Evolutionary conservation across 2,888 invertebrate species (phyloP), one percentile per base, ranked within the genome.

Genomic region (Itoplectis maculator): DNA sequence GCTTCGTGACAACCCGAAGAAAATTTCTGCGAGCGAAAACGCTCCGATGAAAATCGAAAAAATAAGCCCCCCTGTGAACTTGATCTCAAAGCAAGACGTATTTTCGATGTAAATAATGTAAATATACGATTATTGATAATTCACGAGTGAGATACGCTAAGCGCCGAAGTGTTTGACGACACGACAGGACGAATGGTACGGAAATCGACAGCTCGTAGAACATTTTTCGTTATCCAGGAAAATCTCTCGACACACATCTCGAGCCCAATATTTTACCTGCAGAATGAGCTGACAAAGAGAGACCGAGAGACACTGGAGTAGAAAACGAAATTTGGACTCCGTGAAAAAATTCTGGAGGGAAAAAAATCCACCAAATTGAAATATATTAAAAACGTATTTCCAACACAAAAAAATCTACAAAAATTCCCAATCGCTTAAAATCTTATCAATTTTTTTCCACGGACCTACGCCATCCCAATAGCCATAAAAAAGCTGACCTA

Each of bases 51-150:
- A n/a, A 49, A 29, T 3, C 29, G 5, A 29, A 5, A 29, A 29
- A 29, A 29, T 29, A 29, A 68, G 35, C 18, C 42, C 49, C 9
- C 54, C 72, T 72, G 76, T 63, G 86, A 84, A 86, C 85, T 85
- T 86, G 87, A 88, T 88, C 88, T 88, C 88, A 87, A 81, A 85
- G 68, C 74, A 85, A 84, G 73, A 85, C 87, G 85, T 84, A 86
- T 86, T 78, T 83, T 61, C 70, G 61, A 74, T 91, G 91, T 91
- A 91, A 86, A 91, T 91, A 91, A 84, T 91, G 91, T 91, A 91
- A 88, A 91, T 82, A 81, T 29, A 73, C 35, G 40, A 47, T 61
- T 47, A 72, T 51, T 40, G 40, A 79, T 35, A 61, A 61, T 61
- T 37, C 37, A 61, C 18, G 61, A 65, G 54, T 42, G 72, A 79